Percentiles rank a stretch among this genome's conserved stretches.
Conservation (phyloP, 2,888 invertebrate genomes). For the Psylliodes chrysocephalus region DNA sequence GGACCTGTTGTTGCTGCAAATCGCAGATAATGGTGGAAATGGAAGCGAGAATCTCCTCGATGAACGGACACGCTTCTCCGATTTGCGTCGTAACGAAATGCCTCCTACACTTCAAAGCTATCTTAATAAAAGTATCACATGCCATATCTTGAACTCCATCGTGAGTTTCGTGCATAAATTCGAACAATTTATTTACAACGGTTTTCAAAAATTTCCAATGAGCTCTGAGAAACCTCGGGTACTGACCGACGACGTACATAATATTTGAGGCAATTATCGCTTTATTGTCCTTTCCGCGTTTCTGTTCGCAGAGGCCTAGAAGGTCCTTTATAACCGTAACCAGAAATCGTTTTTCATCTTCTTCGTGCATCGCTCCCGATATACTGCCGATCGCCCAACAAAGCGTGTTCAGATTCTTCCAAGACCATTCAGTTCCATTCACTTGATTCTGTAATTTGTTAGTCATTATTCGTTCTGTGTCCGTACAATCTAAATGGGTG, state of each 20-base stretch:
- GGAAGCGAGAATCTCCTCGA: constrained; percentile 96
- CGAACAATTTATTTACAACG: constrained; percentile 99
- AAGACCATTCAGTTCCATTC: constrained; percentile 97
- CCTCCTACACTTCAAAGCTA: constrained; percentile 96
- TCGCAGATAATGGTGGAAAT: constrained; percentile 99
- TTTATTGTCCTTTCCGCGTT: constrained; percentile 99
- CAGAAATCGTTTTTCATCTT: constrained; percentile 98
- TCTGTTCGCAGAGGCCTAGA: constrained; percentile 96
- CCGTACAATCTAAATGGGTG: constrained; percentile 97
- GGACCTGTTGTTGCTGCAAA: constrained; percentile 97
- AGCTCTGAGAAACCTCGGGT: constrained; percentile 97
- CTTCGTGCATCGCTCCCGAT: constrained; percentile 96
- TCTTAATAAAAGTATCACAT: constrained; percentile 99
- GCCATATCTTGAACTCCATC: constrained; percentile 99
- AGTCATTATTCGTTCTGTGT: constrained; percentile 99
- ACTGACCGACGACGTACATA: constrained; percentile 99
- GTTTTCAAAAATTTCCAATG: constrained; percentile 99
- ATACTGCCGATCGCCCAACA: constrained; percentile 99
- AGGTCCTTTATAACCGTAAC: constrained; percentile 99
- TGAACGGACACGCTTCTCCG: constrained; percentile 96
- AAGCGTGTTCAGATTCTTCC: constrained; percentile 99
- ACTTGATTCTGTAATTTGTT: constrained; percentile 98
- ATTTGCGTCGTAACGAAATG: constrained; percentile 98
- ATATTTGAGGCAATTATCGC: constrained; percentile 99
- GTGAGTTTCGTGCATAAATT: constrained; percentile 99